Evolutionary conservation across 64 coral and sea anemone genomes (phyloP).

Genomic region (Porites australiensis): DNA sequence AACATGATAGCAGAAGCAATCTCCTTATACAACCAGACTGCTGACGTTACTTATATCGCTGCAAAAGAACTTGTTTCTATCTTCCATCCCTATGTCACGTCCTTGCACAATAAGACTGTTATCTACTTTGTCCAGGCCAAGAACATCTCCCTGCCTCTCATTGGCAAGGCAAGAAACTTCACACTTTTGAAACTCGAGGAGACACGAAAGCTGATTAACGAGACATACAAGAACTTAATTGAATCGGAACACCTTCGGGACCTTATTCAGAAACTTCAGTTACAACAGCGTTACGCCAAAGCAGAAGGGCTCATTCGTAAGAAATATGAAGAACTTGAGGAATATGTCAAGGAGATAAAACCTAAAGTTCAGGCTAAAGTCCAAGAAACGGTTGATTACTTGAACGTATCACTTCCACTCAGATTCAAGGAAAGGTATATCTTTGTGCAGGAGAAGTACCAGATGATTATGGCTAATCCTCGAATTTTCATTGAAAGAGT

Average conservation of each 20-base stretch:
- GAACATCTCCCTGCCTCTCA: constrained; percentile 49
- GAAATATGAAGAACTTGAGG: constrained; percentile 50
- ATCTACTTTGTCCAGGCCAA: constrained; percentile 32
- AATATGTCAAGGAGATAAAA: constrained; percentile 56
- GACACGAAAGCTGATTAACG: constrained; percentile 40
- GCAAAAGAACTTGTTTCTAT: constrained; percentile 67
- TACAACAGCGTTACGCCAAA: constrained; percentile 43
- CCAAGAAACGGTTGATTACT: constrained; percentile 56
- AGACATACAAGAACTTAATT: constrained; percentile 59
- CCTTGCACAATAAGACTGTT: constrained; percentile 58
- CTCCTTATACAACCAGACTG: constrained; percentile 74
- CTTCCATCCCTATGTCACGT: constrained; percentile 67
- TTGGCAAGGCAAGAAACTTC: constrained; percentile 69
- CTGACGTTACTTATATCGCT: constrained; percentile 66
- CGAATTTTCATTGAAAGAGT: constrained; percentile 54
- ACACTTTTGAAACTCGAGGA: constrained; percentile 60
- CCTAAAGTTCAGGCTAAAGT: constrained; percentile 74
- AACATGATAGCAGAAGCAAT: constrained; percentile 67
- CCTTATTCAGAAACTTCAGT: constrained; percentile 62
- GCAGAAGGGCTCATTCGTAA: constrained; percentile 20
- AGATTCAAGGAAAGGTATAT: constrained; percentile 47
- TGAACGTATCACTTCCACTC: constrained; percentile 81
- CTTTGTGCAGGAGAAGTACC: constrained; percentile 32
- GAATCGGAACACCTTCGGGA: constrained; percentile 62
- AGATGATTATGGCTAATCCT: constrained; percentile 72